phyloP scores from a whole-genome alignment of 2,797 vertebrate genomes.

The Catostomus latipinnis region DNA sequence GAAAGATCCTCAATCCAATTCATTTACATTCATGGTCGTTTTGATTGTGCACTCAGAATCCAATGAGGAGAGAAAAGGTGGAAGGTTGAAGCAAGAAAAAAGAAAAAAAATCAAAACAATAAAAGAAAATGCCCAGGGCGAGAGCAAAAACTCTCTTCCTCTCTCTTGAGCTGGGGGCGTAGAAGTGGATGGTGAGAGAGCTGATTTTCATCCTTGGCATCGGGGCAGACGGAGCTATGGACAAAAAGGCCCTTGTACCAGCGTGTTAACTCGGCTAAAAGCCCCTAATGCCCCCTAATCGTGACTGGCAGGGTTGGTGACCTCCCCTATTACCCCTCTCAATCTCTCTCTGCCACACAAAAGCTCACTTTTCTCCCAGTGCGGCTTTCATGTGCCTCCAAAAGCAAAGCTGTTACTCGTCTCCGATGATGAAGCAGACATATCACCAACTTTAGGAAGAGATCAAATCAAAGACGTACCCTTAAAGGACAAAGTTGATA shows the following conservation, averaged over 20 bases:
- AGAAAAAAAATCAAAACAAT: slow-evolving; percentile 36
- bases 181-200: slow-evolving; percentile 60
- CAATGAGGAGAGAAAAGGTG: slow-evolving; percentile 46
- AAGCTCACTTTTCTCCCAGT: slow-evolving; percentile 57
- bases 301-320: slow-evolving; percentile 77
- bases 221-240: slow-evolving; percentile 56
- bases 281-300: slow-evolving; percentile 77
- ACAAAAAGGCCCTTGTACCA: slow-evolving; percentile 77
- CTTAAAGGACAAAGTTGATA: slow-evolving; percentile 23
- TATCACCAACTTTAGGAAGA: slow-evolving; percentile 28
- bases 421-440: slow-evolving; percentile 42
- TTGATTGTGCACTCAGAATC: slow-evolving; percentile 53
- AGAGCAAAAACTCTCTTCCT: slow-evolving; percentile 53
- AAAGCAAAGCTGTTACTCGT: slow-evolving; percentile 45
- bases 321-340: slow-evolving; percentile 58
- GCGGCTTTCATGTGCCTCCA: slow-evolving; percentile 59
- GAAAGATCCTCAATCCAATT: slow-evolving; percentile 43
- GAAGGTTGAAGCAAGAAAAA: slow-evolving; percentile 13
- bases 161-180: slow-evolving; percentile 40
- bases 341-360: slow-evolving; percentile 53
- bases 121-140: slow-evolving; percentile 47
- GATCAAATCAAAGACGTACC: slow-evolving; percentile 27
- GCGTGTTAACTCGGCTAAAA: slow-evolving; percentile 74
- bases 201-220: slow-evolving; percentile 64
- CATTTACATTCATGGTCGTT: slow-evolving; percentile 62